Conservation (phyloP, 1,140 invertebrate species). For the Eriocheir sinensis region DNA sequence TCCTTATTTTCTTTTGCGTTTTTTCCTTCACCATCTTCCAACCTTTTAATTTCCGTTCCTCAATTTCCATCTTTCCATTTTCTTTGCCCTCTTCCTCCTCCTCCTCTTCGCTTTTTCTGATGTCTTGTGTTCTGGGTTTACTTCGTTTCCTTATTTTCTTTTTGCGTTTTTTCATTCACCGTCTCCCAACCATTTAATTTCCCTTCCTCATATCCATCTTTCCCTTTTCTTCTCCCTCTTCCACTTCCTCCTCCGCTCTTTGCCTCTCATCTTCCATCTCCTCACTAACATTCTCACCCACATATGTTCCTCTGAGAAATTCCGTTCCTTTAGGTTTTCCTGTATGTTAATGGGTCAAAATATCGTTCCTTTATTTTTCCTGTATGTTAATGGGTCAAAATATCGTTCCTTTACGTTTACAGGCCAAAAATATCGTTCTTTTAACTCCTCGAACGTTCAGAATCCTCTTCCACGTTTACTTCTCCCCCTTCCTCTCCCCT, state of each 20-base stretch:
- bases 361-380: too few species aligned
- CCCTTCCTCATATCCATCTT: neutral
- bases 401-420: neutral
- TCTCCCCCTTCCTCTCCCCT: neutral
- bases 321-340: neutral
- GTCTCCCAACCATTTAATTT: neutral
- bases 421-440: neutral
- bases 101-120: neutral
- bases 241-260: neutral
- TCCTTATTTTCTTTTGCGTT: neutral
- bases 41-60: too few species aligned
- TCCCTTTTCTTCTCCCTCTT: neutral
- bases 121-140: neutral
- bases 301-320: neutral
- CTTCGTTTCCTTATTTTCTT: neutral
- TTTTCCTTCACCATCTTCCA: constrained; percentile 20
- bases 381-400: too few species aligned
- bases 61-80: too few species aligned
- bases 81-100: neutral
- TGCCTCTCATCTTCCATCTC: neutral
- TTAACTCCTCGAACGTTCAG: neutral
- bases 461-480: neutral
- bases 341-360: too few species aligned
- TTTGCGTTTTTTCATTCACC: neutral
- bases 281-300: neutral